Base-by-base conservation (phyloP, 2,888 invertebrate genomes). In the Brassicogethes aeneus region DNA sequence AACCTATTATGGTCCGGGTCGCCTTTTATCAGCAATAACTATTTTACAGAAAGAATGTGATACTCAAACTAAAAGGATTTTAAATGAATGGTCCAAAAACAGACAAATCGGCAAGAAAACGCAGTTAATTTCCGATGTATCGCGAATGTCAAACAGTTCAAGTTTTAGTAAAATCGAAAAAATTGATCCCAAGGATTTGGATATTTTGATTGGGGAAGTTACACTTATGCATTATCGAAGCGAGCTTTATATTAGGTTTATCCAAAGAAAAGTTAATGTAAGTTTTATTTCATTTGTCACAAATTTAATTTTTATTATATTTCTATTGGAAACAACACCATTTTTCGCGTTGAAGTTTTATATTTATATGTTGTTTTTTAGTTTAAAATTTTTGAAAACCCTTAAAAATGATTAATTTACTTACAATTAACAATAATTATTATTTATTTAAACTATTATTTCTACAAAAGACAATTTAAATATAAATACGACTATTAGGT, bases 201-300 rank as follows among this genome's bases (percentile, higher is more conserved):
- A 97, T 71, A 78, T 85, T 0, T 72, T 91, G 34, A 78, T 97
- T 43, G 83, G 85, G 0, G 97, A 99, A 70, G 77, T 96, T 43
- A 92, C 94, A 0, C 74, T 93, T 36, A 83, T 95, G 70, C 93
- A 93, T 69, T 83, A 90, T 1, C 74, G 94, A 49, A 78, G 88
- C n/a, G 88, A 91, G 60, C 72, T 97, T 15, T 99, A 96, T 67
- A 80, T 90, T 54, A 75, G 85, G 52, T 99, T 97, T 71, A 73
- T 97, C 45, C 74, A 79, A 38, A 74, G 90, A 43, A 77, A 91
- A 59, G 72, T 86, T 14, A 74, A 74, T 64, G 87, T 86, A 63
- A 70, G 69, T 62, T 35, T 33, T 33, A n/a, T 33, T 33, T 12
- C 8, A 14, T 33, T 33, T 33, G 3, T 10, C 14, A 35, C 8